Base-by-base conservation (phyloP, 1,140 invertebrate species). In the Asobara japonica region DNA sequence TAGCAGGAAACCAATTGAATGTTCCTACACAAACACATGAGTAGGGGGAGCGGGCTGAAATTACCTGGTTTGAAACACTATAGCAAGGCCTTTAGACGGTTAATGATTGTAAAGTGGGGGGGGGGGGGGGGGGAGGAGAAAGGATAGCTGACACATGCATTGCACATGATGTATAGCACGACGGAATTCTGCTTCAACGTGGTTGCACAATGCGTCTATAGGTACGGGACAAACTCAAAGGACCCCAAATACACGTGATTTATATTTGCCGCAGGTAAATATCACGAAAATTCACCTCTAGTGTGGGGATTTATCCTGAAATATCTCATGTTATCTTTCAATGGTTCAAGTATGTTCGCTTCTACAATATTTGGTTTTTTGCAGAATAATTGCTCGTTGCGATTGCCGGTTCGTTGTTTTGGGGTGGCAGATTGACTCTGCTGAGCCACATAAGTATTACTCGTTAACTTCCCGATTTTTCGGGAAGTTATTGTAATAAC, bases 101-200 rank as follows among this genome's bases (percentile, higher is more conserved):
- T 56, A 25, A 56, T 56, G 51, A 56, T 56, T 56, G 22, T 56
- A 22, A 27, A 27, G 22, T 18, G 22, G 51, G 18, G 51, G 10
- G 7, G 3, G 13, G 13, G 51, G 18, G 51, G 51, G 31, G 31
- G 11, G 5, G 31, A 36, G 11, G 11, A 36, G 31, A 11, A 11
- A 36, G 11, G 13, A 27, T 56, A 56, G 51, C 51, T 56, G 51
- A 56, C 51, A 56, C 51, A 56, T 56, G 51, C 51, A 56, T 27
- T 56, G 51, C 51, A 56, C 51, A 56, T 56, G 51, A 56, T 56
- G 51, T 56, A 56, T 56, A 56, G 20, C 22, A 56, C 25, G 51
- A 56, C 22, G 20, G 22, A 22, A 56, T 56, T 27, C 51, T 56
- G 51, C 22, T 56, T 27, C 51, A 56, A 27, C 51, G 5, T 3